Base-by-base conservation (phyloP, 2,888 invertebrate genomes). In the Ennomos erosarius region DNA sequence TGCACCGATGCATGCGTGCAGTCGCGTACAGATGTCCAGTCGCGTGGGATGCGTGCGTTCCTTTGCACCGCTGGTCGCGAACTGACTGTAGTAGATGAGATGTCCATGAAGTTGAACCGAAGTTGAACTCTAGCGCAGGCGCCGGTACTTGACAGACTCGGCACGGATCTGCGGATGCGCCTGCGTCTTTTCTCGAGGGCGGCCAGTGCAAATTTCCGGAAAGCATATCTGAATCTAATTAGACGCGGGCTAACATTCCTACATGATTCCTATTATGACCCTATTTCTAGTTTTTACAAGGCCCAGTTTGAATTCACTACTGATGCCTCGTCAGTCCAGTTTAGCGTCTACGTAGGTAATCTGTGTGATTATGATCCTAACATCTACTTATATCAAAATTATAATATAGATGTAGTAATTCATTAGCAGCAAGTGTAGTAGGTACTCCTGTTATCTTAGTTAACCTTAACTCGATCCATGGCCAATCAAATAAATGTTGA, bases 51-150 rank as follows among this genome's bases (percentile, higher is more conserved):
- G 69, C 67, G 74, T 82, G 81, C 78, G 82, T 79, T 67, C 81
- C 78, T 83, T 76, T 74, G 75, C 84, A 83, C 82, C 70, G 80
- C 68, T 75, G 74, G 67, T 77, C 80, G 83, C 82, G 79, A 76
- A 87, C 87, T 87, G 82, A 75, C 26, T 26, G 26, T 26, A 26
- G 26, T 26, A 26, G 26, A 26, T 26, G 26, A 55, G 62, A 42
- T 50, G 13, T 13, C 50, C 35, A 50, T 60, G 55, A 62, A 52
- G 62, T 49, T 67, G 69, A 67, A 66, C 68, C 55, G 55, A 59
- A 52, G 62, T 49, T 67, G 69, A 67, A 66, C 68, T 59, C 68
- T 52, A 50, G 65, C 58, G 62, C 58, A 50, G 64, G 59, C 68
- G 65, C 63, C 60, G 48, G 35, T 36, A 38, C 10, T 16, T 26